Evolutionary conservation across 2,797 vertebrate genomes (phyloP).

Genomic region (Pangasius krempfi): DNA sequence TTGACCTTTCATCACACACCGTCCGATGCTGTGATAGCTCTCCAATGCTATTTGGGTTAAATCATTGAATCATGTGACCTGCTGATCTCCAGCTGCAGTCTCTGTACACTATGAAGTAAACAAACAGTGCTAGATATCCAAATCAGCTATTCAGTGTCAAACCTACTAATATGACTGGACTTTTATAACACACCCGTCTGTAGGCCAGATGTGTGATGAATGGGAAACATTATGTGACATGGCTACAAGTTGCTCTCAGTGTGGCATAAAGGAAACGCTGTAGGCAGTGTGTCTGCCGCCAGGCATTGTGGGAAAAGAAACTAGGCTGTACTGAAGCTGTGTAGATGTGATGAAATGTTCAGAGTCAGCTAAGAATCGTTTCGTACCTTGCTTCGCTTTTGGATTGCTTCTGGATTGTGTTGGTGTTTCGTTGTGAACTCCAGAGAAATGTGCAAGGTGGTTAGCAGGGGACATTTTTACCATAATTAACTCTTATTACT

Average conservation of each 20-base stretch:
- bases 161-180: neutral
- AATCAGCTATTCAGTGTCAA: slow-evolving; percentile 14
- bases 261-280: slow-evolving; percentile 13
- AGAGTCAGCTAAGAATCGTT: neutral
- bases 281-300: neutral
- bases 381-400: neutral
- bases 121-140: neutral
- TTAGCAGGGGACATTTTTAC: neutral
- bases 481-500: neutral
- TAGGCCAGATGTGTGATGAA: slow-evolving; percentile 42
- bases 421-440: neutral
- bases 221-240: slow-evolving; percentile 31
- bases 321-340: neutral
- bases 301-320: neutral
- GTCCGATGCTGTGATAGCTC: neutral
- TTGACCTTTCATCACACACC: neutral
- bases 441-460: neutral
- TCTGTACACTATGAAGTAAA: slow-evolving; percentile 27
- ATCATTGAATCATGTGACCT: slow-evolving; percentile 31
- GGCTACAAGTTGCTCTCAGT: slow-evolving; percentile 8
- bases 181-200: neutral
- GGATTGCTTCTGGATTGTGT: neutral
- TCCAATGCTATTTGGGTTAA: slow-evolving; percentile 1
- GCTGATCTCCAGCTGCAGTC: slow-evolving; percentile 12
- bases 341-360: neutral